Conservation (phyloP, 2,888 invertebrate genomes). For the Colletes collaris region DNA sequence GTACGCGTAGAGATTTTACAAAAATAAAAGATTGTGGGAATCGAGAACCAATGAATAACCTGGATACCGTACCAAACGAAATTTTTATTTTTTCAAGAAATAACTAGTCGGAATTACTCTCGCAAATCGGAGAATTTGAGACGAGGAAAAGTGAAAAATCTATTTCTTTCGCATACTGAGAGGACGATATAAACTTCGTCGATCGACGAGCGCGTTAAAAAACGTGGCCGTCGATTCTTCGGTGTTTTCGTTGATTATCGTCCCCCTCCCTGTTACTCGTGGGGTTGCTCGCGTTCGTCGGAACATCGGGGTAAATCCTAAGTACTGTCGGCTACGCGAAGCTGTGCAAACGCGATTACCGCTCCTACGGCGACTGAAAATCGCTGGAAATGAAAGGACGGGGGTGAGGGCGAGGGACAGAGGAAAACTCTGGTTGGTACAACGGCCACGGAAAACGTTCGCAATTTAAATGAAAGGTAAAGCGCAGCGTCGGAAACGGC, state of each 20-base stretch:
- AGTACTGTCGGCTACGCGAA: slow-evolving; percentile 55
- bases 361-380: slow-evolving; percentile 52
- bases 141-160: no score
- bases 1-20: no score
- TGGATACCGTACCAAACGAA: neutral
- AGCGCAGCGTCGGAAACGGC: slow-evolving; percentile 56
- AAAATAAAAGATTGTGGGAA: no score
- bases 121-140: neutral
- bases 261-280: neutral
- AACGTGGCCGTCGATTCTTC: slow-evolving; percentile 30
- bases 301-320: slow-evolving; percentile 44
- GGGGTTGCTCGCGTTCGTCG: slow-evolving; percentile 3
- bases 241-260: slow-evolving; percentile 38
- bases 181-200: slow-evolving; percentile 15
- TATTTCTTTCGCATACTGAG: no score
- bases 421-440: slow-evolving; percentile 33
- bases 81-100: no score
- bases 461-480: slow-evolving; percentile 70
- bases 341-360: slow-evolving; percentile 58
- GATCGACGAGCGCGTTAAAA: slow-evolving; percentile 43
- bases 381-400: slow-evolving; percentile 51
- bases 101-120: no score
- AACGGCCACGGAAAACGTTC: slow-evolving; percentile 60
- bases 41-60: no score
- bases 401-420: neutral